phyloP scores from a whole-genome alignment of 2,113 vertebrate genomes.

The Puntigrus tetrazona region DNA sequence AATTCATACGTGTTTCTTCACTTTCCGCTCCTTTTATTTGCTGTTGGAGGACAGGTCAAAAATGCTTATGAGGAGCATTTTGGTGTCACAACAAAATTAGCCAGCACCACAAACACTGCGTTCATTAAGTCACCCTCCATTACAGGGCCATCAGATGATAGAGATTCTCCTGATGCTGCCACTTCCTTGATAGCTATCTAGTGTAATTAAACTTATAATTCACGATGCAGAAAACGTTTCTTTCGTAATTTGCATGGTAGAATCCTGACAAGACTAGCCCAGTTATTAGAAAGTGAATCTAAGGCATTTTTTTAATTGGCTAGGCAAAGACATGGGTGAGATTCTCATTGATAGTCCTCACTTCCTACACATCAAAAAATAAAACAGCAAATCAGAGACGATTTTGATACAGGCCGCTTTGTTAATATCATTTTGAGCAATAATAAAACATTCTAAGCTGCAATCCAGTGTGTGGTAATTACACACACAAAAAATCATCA shows the following conservation, averaged over 20 bases:
- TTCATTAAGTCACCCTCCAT: constrained; percentile 67
- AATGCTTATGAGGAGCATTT: constrained; percentile 64
- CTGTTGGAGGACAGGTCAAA: constrained; percentile 58
- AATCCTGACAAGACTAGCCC: constrained; percentile 39
- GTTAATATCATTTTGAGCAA: too few species aligned
- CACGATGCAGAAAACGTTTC: constrained; percentile 61
- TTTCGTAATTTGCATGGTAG: constrained; percentile 58
- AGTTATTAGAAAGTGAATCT: constrained; percentile 51
- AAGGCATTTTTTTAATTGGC: constrained; percentile 53
- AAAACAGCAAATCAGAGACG: too few species aligned
- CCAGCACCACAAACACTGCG: constrained; percentile 61
- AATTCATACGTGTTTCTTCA: constrained; percentile 25
- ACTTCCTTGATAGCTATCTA: constrained; percentile 67
- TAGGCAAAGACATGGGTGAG: constrained; percentile 26
- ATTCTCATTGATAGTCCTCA: constrained; percentile 16
- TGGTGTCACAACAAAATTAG: constrained; percentile 61
- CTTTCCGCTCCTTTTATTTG: constrained; percentile 33
- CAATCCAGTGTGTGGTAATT: too few species aligned
- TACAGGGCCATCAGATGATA: constrained; percentile 58
- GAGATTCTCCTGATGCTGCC: constrained; percentile 63
- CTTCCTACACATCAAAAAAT: background rate
- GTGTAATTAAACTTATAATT: constrained; percentile 73
- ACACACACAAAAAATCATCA: too few species aligned
- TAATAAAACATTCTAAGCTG: too few species aligned
- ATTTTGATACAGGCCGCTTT: too few species aligned